Conservation (phyloP, 2,888 invertebrate genomes). For the Pseudoips prasinana region DNA sequence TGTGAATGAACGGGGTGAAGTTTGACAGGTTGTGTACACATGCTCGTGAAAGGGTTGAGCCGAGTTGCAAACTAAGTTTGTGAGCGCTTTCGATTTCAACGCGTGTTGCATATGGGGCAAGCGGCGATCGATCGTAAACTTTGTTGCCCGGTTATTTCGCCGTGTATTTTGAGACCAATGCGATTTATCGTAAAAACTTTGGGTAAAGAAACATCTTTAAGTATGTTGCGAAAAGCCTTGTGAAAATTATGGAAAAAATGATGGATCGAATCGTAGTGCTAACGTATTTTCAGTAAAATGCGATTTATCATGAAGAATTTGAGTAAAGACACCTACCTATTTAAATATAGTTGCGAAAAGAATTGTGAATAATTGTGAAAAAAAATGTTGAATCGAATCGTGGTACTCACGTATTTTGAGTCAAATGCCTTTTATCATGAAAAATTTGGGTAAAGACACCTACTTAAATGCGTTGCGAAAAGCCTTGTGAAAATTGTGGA, state of each 20-base stretch:
- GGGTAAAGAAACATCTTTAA: too few species aligned
- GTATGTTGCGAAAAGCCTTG: constrained; percentile 45
- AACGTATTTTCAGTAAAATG: constrained; percentile 55
- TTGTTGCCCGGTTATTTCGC: constrained; percentile 48
- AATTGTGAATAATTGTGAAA: not conserved
- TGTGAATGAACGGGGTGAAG: constrained; percentile 72
- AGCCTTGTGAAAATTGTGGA: constrained; percentile 49
- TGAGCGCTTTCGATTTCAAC: constrained; percentile 71
- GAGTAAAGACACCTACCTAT: too few species aligned
- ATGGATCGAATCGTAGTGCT: constrained; percentile 49
- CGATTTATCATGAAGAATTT: too few species aligned
- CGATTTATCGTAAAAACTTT: constrained; percentile 14
- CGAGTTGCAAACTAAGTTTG: constrained; percentile 63
- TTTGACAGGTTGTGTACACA: constrained; percentile 69
- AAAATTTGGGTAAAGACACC: constrained; percentile 20
- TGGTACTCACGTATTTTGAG: constrained; percentile 50
- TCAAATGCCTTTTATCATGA: constrained; percentile 2
- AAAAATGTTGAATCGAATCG: constrained; percentile 55
- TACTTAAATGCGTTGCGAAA: too few species aligned
- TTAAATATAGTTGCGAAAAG: constrained; percentile 24
- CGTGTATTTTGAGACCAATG: constrained; percentile 29
- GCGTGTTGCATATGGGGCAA: constrained; percentile 72
- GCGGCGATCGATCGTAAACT: constrained; percentile 60
- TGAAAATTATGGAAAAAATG: constrained; percentile 55
- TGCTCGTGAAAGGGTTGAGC: constrained; percentile 70